Base-by-base conservation (phyloP, 2,888 invertebrate species). In the Gryllus longicercus region DNA sequence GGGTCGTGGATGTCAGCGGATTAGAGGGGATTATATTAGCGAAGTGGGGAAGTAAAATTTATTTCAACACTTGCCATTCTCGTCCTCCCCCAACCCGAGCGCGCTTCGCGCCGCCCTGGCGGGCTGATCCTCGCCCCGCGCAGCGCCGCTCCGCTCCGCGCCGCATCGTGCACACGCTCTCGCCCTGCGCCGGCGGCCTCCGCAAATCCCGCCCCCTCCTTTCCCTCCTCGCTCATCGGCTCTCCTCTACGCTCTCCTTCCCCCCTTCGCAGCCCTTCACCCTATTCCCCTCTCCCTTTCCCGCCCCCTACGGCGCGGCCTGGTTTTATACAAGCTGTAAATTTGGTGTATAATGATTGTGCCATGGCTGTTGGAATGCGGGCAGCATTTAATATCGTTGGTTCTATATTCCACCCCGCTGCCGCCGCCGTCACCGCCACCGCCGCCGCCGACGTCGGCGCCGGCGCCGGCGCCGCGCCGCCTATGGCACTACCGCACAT, bases 351-450 rank as follows among this genome's bases (percentile, higher is more conserved):
- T 82, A 82, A 82, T 82, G 82, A 82, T 82, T 80, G 81, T 78
- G 81, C 80, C 81, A 76, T 79, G 75, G 78, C 78, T 51, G 79
- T 51, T 79, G 81, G 81, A 81, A 81, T 81, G 81, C 76, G 81
- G 51, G 75, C 83, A 77, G 80, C 79, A 75, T 78, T 77, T 79
- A 82, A 82, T 81, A 81, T 81, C 79, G 81, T 83, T 84, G 84
- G 84, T 84, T 85, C 85, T 85, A 85, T 85, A 84, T 83, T 82
- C 81, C 74, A 77, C 82, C 83, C 82, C 82, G 82, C 83, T 80
- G 80, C 82, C 82, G 83, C 83, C 84, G 84, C 82, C 83, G 82
- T 79, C 81, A 82, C 82, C 79, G 82, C 78, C 79, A 80, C 82
- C 50, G 25, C 51, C 21, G 76, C 76, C 77, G 74, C 23, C 76